phyloP scores from a whole-genome alignment of 2,888 invertebrate genomes.

The Theretra japonica region DNA sequence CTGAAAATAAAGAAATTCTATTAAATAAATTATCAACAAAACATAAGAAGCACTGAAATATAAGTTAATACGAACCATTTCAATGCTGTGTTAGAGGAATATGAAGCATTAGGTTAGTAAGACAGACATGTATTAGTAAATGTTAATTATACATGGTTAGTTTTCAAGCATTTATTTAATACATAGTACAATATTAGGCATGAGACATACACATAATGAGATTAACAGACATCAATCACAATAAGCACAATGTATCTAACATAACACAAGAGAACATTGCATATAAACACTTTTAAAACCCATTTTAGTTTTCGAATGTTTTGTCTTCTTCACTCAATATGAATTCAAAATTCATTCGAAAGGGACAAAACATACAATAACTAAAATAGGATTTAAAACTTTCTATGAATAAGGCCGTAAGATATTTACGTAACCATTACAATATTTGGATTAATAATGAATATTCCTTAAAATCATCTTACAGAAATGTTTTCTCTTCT shows the following conservation, averaged over 20 bases:
- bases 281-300: no score
- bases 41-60: constrained; percentile 13
- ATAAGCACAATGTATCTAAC: not conserved
- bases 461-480: no score
- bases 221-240: not conserved
- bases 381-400: no score
- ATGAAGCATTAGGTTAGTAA: not conserved
- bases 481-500: no score
- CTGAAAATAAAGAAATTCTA: constrained; percentile 68
- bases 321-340: no score
- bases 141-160: constrained; percentile 8
- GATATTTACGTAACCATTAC: no score
- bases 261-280: no score
- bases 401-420: no score
- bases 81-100: not conserved
- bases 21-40: constrained; percentile 14
- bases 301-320: no score
- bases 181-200: not conserved
- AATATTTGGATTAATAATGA: no score
- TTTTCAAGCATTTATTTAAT: not conserved
- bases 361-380: no score
- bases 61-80: not conserved
- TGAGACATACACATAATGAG: not conserved
- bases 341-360: no score
- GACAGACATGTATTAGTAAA: not conserved